These are phyloP conservation scores for Nothura maculosa DNA, from an alignment of 2,797 vertebrate genomes.

Conservation along the genomic window DNA sequence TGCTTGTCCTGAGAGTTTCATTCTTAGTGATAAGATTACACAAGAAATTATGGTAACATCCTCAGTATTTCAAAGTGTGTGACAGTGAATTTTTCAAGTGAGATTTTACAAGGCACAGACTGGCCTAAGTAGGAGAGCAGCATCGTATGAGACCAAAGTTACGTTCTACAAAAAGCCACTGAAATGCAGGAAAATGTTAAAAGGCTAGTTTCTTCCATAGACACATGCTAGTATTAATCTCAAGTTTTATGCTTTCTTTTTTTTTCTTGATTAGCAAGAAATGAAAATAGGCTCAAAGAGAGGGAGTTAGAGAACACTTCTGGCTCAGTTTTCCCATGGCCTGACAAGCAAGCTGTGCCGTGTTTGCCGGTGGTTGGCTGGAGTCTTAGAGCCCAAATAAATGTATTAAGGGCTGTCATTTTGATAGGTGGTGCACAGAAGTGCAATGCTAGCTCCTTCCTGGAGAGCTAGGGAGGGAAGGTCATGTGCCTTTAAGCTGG, in stretches of 20 bases:
- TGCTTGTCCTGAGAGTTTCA: background rate
- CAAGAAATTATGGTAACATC: background rate
- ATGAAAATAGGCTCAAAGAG: background rate
- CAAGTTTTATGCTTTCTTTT: background rate
- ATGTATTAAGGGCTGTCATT: background rate
- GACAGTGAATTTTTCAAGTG: background rate
- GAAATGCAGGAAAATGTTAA: background rate
- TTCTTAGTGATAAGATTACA: background rate
- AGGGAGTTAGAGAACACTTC: background rate
- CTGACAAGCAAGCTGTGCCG: fast-evolving
- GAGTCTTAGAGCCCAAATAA: background rate
- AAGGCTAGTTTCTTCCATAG: background rate
- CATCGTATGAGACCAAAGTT: background rate
- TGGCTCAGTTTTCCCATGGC: background rate
- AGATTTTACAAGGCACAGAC: background rate
- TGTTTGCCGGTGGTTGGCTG: background rate
- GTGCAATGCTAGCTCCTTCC: background rate
- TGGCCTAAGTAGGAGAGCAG: background rate
- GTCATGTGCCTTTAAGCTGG: fast-evolving
- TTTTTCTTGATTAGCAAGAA: background rate
- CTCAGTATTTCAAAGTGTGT: background rate
- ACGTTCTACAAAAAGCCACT: background rate
- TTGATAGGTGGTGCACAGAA: fast-evolving
- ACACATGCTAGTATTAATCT: background rate
- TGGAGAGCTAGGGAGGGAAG: background rate